Evolutionary conservation across 2,113 vertebrate species (phyloP).

Genomic region (Marmota monax): DNA sequence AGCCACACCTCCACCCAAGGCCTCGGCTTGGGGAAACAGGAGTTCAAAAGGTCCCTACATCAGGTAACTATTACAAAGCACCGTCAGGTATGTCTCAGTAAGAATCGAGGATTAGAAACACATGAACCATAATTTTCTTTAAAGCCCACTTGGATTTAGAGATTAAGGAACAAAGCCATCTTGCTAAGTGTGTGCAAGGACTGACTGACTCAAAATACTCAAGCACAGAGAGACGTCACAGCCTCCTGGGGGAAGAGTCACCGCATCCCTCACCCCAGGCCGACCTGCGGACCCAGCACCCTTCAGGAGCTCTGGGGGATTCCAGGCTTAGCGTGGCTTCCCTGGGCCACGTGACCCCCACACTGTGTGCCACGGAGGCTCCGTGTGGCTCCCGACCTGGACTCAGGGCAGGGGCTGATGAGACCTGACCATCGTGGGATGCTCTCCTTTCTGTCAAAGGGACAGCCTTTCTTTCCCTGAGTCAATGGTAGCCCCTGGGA

Average conservation of each 20-base stretch:
- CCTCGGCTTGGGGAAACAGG: conserved; percentile 42
- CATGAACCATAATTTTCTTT: conserved; percentile 53
- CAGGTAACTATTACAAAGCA: conserved; percentile 47
- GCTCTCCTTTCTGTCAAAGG: background rate
- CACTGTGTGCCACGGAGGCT: too few species aligned
- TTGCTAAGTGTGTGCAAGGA: background rate
- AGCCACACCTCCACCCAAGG: conserved; percentile 39
- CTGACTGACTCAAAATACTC: background rate
- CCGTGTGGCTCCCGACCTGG: too few species aligned
- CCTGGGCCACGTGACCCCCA: too few species aligned
- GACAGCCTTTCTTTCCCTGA: rapidly evolving
- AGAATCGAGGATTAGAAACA: conserved; percentile 67
- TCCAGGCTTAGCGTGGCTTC: rapidly evolving
- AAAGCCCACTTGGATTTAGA: conserved; percentile 57
- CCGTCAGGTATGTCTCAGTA: conserved; percentile 17
- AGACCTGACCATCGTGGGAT: rapidly evolving
- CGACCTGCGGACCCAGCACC: too few species aligned
- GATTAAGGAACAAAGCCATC: background rate
- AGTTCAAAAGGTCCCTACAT: conserved; percentile 45
- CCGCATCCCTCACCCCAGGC: too few species aligned
- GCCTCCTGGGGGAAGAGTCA: background rate
- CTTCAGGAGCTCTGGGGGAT: rapidly evolving
- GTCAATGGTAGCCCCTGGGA: rapidly evolving
- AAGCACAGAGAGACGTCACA: background rate
- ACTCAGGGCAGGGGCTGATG: too few species aligned